phyloP scores from a whole-genome alignment of 2,888 invertebrate species.

The Automeris io region DNA sequence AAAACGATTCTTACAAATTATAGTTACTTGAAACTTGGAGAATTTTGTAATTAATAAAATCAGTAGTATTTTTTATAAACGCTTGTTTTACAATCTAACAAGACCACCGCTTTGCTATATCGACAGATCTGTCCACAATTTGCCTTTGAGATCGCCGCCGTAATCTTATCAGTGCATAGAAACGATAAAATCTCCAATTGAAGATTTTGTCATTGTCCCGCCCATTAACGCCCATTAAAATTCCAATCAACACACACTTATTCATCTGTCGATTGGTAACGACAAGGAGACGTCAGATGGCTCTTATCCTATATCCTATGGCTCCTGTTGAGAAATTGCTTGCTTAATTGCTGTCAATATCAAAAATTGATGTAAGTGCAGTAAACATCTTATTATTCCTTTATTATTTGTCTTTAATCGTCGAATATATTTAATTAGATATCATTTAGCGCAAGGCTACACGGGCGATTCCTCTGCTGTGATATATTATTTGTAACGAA shows the following conservation, averaged over 20 bases:
- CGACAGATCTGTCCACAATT: slow-evolving; percentile 55
- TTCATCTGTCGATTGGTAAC: slow-evolving; percentile 57
- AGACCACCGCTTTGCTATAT: slow-evolving; percentile 43
- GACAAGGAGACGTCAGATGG: slow-evolving; percentile 29
- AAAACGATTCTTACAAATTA: no score
- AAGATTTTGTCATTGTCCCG: slow-evolving; percentile 72
- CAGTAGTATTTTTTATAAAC: no score
- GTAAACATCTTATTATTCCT: no score
- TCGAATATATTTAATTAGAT: no score
- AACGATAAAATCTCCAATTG: slow-evolving; percentile 62
- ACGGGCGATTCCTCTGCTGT: no score
- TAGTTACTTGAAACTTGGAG: no score
- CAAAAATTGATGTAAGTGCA: no score
- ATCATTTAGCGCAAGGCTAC: no score
- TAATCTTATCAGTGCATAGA: slow-evolving; percentile 62
- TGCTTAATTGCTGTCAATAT: slow-evolving; percentile 45
- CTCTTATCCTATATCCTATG: slow-evolving; percentile 41
- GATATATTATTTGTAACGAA: no score
- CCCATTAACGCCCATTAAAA: slow-evolving; percentile 73
- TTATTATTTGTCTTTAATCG: no score
- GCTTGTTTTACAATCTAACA: slow-evolving; percentile 7
- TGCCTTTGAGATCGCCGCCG: slow-evolving; percentile 72
- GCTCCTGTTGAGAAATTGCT: slow-evolving; percentile 51
- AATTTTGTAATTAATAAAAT: no score
- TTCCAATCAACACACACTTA: slow-evolving; percentile 72